Percentiles rank a stretch among this genome's conserved stretches.
Evolutionary conservation across 2,888 invertebrate species (phyloP).

Genomic region (Caenorhabditis sp.): DNA sequence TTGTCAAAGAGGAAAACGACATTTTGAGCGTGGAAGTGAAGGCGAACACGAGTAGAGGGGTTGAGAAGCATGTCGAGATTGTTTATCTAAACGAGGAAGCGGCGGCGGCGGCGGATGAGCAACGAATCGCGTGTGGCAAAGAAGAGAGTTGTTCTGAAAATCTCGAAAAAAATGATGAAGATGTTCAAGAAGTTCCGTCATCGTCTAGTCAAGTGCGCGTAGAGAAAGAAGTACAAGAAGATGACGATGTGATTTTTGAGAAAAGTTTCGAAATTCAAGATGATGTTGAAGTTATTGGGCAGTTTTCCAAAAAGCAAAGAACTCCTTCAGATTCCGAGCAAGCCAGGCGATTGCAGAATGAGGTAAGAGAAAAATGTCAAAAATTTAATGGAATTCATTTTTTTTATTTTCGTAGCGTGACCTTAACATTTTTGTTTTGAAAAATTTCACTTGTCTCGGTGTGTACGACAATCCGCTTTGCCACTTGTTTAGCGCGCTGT

Average conservation of each 20-base stretch:
- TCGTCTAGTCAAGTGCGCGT: neutral
- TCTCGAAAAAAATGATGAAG: neutral
- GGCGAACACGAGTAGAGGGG: no score
- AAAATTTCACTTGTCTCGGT: no score
- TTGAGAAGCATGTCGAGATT: no score
- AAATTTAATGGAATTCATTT: no score
- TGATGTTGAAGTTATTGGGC: neutral
- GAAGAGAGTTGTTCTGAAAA: neutral
- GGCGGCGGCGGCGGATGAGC: no score
- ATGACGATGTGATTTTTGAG: conserved; percentile 6
- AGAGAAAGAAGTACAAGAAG: neutral
- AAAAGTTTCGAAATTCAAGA: neutral
- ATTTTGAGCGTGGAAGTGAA: no score
- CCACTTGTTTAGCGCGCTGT: no score
- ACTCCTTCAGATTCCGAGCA: conserved; percentile 3
- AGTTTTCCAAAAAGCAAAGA: neutral
- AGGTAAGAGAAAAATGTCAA: conserved; percentile 2
- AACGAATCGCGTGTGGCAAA: neutral
- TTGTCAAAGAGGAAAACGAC: conserved; percentile 8
- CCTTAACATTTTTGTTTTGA: no score
- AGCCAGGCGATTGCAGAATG: conserved; percentile 14
- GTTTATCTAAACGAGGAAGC: no score
- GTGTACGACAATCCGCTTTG: no score
- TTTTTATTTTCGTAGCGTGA: no score
- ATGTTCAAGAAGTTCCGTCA: neutral